Conservation (phyloP, 2,888 invertebrate species). For the Melangyna quadrimaculata region DNA sequence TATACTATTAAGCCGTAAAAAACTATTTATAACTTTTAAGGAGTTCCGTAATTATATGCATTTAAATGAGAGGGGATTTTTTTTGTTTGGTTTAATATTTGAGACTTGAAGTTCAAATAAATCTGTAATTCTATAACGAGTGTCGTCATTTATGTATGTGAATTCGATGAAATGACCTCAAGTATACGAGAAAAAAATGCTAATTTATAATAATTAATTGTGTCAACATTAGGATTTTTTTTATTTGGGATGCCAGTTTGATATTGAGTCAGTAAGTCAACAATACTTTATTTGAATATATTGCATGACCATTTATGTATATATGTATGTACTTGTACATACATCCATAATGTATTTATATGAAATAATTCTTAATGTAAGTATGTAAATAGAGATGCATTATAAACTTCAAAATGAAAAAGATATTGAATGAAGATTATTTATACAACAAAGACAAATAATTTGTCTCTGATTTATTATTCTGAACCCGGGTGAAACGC, state of each 20-base stretch:
- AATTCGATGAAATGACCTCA: background rate
- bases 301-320: background rate
- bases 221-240: slow-evolving; percentile 20
- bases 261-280: background rate
- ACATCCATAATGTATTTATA: too few relatives aligned
- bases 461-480: too few relatives aligned
- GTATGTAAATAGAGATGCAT: too few relatives aligned
- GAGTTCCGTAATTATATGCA: slow-evolving; percentile 21
- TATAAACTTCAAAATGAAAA: too few relatives aligned
- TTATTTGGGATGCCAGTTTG: background rate
- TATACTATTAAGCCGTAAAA: background rate
- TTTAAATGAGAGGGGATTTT: background rate
- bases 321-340: background rate
- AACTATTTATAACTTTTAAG: slow-evolving; percentile 18
- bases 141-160: slow-evolving; percentile 21
- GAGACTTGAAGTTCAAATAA: background rate
- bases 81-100: background rate
- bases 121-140: background rate
- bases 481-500: too few relatives aligned
- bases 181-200: slow-evolving; percentile 17
- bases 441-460: too few relatives aligned
- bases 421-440: too few relatives aligned
- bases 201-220: slow-evolving; percentile 24
- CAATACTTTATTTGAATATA: background rate
- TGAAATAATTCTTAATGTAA: too few relatives aligned